Conservation (phyloP, 2,888 invertebrate genomes). For the Strigamia transsilvanica region DNA sequence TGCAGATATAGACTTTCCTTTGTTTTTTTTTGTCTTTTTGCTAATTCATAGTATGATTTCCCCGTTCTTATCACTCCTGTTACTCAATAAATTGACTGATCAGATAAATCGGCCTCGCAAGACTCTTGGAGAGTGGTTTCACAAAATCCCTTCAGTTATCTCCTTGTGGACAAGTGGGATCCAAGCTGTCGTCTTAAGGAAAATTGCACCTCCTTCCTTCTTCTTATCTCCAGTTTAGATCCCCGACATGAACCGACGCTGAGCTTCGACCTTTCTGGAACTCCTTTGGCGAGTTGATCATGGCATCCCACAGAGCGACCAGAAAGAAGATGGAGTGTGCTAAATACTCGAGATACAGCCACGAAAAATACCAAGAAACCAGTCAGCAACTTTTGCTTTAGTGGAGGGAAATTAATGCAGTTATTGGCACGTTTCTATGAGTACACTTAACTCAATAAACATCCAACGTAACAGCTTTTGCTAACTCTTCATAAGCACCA, state of each 20-base stretch:
- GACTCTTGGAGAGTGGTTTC: slow-evolving; percentile 1
- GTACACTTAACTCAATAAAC: slow-evolving; percentile 23
- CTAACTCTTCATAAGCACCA: slow-evolving; percentile 28
- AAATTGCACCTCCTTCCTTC: slow-evolving; percentile 22
- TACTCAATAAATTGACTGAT: neutral
- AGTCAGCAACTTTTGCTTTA: neutral
- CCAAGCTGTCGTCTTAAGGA: slow-evolving; percentile 13
- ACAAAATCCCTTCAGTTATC: slow-evolving; percentile 13
- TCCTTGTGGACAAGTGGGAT: slow-evolving; percentile 28
- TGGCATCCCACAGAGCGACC: neutral
- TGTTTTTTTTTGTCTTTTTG: too few relatives aligned
- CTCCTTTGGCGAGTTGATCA: neutral
- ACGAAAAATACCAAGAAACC: neutral
- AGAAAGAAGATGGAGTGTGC: too few relatives aligned
- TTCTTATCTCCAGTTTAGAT: slow-evolving; percentile 28
- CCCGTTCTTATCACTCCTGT: too few relatives aligned
- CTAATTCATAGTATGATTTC: too few relatives aligned
- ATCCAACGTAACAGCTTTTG: slow-evolving; percentile 11
- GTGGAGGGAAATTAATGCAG: neutral
- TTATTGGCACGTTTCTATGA: neutral
- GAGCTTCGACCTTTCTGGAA: neutral
- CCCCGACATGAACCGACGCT: neutral
- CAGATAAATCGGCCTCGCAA: slow-evolving; percentile 23
- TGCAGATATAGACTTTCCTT: too few relatives aligned
- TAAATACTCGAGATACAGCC: too few relatives aligned